phyloP scores from a whole-genome alignment of 2,888 invertebrate genomes.

The Thecocarcelia acutangulata region DNA sequence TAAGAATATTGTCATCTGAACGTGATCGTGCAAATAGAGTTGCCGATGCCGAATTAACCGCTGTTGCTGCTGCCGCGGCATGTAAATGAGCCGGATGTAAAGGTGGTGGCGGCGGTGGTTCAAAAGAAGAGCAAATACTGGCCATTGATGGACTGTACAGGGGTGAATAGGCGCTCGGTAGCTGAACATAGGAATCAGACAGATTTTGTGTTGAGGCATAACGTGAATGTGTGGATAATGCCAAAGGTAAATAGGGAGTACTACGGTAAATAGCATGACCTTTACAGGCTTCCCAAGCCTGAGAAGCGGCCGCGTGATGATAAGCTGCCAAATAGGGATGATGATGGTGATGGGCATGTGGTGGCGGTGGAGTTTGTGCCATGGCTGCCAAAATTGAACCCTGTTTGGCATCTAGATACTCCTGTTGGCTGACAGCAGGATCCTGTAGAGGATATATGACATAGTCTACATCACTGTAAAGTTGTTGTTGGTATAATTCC shows the following conservation, averaged over 20 bases:
- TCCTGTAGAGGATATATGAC: slow-evolving; percentile 95
- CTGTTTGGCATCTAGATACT: slow-evolving; percentile 93
- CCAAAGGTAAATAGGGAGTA: slow-evolving; percentile 89
- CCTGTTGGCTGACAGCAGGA: slow-evolving; percentile 93
- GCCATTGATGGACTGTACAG: slow-evolving; percentile 86
- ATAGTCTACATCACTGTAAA: slow-evolving; percentile 95
- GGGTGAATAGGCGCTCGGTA: slow-evolving; percentile 84
- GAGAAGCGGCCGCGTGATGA: slow-evolving; percentile 76
- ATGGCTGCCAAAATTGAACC: slow-evolving; percentile 85
- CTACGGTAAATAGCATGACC: slow-evolving; percentile 90
- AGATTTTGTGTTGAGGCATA: slow-evolving; percentile 92
- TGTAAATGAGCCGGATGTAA: slow-evolving; percentile 82
- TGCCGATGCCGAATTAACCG: slow-evolving; percentile 79
- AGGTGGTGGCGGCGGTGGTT: slow-evolving; percentile 86
- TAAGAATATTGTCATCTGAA: slow-evolving; percentile 91
- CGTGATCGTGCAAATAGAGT: slow-evolving; percentile 86
- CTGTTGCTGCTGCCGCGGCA: slow-evolving; percentile 71
- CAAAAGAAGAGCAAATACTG: slow-evolving; percentile 85
- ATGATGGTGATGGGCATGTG: slow-evolving; percentile 75
- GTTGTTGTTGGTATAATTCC: slow-evolving; percentile 93
- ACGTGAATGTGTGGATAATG: slow-evolving; percentile 86
- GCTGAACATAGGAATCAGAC: slow-evolving; percentile 88
- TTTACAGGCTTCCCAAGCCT: slow-evolving; percentile 82
- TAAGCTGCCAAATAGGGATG: slow-evolving; percentile 82
- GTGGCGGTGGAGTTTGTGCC: slow-evolving; percentile 84